These are phyloP conservation scores for Formica aserva DNA, from an alignment of 2,888 invertebrate species.

Conservation along the genomic window DNA sequence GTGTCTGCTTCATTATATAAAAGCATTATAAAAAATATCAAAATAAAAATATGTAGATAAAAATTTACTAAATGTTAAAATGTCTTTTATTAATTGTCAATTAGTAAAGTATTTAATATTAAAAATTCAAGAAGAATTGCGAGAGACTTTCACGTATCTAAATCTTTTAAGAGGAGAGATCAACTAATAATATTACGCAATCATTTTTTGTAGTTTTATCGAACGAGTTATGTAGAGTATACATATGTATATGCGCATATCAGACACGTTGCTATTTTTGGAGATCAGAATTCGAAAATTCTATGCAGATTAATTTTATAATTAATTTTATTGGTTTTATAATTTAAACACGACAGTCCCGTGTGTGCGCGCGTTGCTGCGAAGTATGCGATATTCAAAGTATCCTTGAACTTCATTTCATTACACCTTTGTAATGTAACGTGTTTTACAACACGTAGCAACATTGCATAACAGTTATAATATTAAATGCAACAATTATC, in stretches of 20 bases:
- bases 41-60: background rate
- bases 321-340: background rate
- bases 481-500: constrained; percentile 28
- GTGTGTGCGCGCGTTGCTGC: background rate
- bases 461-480: constrained; percentile 6
- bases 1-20: background rate
- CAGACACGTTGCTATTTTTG: background rate
- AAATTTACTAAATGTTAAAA: background rate
- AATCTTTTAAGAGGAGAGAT: background rate
- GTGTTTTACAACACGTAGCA: constrained; percentile 2
- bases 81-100: constrained; percentile 18
- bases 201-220: background rate
- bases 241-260: background rate
- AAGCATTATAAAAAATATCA: background rate
- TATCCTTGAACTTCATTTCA: constrained; percentile 49
- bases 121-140: background rate
- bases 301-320: background rate
- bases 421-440: constrained; percentile 20
- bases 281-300: background rate
- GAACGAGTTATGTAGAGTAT: background rate
- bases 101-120: background rate
- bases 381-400: constrained; percentile 8
- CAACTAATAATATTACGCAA: background rate
- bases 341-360: background rate
- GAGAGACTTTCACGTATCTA: background rate